Base-by-base conservation (phyloP, 2,797 vertebrate genomes). In the Esox masquinongy region DNA sequence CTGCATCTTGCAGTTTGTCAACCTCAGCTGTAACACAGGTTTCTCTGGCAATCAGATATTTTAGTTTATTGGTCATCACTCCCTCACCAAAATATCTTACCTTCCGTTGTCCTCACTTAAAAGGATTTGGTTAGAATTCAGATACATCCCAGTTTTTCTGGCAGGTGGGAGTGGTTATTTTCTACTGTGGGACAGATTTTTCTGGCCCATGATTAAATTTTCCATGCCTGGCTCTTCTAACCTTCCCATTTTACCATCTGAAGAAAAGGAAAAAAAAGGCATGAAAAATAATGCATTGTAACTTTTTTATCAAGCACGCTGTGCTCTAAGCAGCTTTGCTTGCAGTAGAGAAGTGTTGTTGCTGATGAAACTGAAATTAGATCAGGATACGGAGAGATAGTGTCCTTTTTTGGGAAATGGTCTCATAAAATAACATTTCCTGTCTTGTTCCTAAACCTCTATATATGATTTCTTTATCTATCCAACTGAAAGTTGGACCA, bases 281-380 rank as follows among this genome's bases (percentile, higher is more conserved):
- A 31, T 64, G 63, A 31, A 64, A 64, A 29, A 64, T 14, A 64
- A 16, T 64, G 63, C 63, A 15, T 31, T 64, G 29, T 64, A 1
- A 64, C 24, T 31, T 29, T 31, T 64, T 29, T 64, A 6, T 64
- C 63, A 64, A 56, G 14, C 24, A 63, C 12, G 22, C 24, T 63
- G 24, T 63, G 24, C n/a, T 64, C 2, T 64, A 64, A 29, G 63
- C 26, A 29, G 63, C 26, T 64, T 64, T 64, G 24, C 63, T 31
- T 15, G 14, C 8, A 31, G 63, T 12, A 31, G 26, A 26, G 63
- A 64, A 4, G 26, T 16, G 24, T 64, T 29, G 24, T 64, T 64
- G 63, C 63, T 64, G 63, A 31, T 31, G 63, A 64, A 31, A 31
- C 63, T 31, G 29, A 64, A 64, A 31, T 64, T 24, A 64, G 63